These are phyloP conservation scores for Stenodema calcarata DNA, from an alignment of 2,888 invertebrate species.

Conservation along the genomic window DNA sequence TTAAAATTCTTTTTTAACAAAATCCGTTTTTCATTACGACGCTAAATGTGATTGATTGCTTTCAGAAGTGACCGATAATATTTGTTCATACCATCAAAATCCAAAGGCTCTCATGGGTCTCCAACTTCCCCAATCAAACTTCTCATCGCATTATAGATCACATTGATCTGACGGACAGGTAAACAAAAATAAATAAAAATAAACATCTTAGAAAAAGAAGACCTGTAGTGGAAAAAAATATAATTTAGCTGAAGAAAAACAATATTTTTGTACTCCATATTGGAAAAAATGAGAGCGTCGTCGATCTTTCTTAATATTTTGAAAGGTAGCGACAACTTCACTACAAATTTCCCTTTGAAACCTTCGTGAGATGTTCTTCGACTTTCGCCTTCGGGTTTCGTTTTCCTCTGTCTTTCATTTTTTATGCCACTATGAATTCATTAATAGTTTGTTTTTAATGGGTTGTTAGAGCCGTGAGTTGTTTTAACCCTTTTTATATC, in stretches of 20 bases:
- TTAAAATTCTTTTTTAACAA: no score
- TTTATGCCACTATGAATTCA: not conserved
- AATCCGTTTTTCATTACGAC: no score
- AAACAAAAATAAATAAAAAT: no score
- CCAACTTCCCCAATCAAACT: not conserved
- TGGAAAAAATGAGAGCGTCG: constrained; percentile 61
- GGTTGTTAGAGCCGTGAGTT: no score
- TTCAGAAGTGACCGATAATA: no score
- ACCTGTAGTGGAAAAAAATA: constrained; percentile 55
- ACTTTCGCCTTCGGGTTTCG: not conserved
- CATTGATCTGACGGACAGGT: constrained; percentile 40
- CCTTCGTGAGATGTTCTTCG: not conserved
- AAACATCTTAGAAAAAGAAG: constrained; percentile 47
- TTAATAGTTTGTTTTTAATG: no score
- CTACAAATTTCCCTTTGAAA: not conserved
- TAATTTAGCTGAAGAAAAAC: constrained; percentile 55
- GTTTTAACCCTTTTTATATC: no score
- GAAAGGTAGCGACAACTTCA: not conserved
- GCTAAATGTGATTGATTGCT: no score
- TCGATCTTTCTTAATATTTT: not conserved
- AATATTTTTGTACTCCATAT: constrained; percentile 67
- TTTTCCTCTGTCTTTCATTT: not conserved
- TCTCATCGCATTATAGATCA: constrained; percentile 34
- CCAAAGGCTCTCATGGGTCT: not conserved
- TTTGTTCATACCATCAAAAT: no score